Evolutionary conservation across 2,113 vertebrate genomes (phyloP).

Genomic region (Mastomys natalensis): DNA sequence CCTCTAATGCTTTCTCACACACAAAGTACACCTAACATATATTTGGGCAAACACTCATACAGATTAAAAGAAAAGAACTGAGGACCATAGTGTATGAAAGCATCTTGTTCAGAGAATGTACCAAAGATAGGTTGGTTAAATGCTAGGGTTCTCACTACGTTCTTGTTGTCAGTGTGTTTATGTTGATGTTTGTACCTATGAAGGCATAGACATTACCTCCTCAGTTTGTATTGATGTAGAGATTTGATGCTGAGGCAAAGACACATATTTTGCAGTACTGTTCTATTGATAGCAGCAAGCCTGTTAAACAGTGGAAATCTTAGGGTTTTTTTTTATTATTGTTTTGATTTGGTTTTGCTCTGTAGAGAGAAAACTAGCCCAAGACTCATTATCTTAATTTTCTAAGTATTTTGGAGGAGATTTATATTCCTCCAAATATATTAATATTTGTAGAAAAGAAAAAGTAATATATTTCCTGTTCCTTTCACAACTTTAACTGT

Average conservation of each 20-base stretch:
- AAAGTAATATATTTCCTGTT: neutral
- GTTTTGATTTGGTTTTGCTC: neutral
- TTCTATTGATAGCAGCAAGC: neutral
- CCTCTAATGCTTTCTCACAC: neutral
- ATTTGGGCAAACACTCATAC: neutral
- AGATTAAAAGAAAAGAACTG: neutral
- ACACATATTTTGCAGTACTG: neutral
- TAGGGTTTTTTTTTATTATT: neutral
- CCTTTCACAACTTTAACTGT: neutral
- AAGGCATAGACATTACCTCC: neutral
- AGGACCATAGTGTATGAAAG: neutral
- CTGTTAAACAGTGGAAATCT: neutral
- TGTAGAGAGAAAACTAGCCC: neutral
- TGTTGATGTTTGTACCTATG: neutral
- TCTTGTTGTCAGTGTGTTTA: neutral
- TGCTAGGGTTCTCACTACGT: neutral
- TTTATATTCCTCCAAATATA: too few relatives aligned
- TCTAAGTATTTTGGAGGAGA: constrained; percentile 14
- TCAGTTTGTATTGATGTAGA: constrained; percentile 13
- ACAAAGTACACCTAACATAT: neutral
- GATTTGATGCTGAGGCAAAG: neutral
- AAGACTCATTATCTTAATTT: constrained; percentile 34
- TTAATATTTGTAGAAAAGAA: too few relatives aligned
- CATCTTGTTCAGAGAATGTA: neutral
- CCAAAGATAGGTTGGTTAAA: constrained; percentile 13